Evolutionary conservation across 2,113 vertebrate species (phyloP).

Genomic region (Mungos mungo): DNA sequence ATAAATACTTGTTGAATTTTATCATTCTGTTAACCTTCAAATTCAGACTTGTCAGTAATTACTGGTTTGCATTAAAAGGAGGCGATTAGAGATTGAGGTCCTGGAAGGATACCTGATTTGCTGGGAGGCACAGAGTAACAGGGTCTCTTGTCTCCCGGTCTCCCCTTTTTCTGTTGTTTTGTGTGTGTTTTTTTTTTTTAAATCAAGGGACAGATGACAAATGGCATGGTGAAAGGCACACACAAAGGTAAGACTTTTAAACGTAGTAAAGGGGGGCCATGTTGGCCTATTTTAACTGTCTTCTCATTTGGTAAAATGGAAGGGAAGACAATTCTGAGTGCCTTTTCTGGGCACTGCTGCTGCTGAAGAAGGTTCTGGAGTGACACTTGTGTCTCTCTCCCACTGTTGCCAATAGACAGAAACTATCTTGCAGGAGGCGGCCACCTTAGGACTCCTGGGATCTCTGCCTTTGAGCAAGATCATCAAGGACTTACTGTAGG

Average conservation of each 20-base stretch:
- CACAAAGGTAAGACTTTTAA: neutral
- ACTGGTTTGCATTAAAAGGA: conserved; percentile 57
- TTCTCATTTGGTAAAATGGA: neutral
- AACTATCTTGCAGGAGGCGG: neutral
- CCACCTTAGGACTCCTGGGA: neutral
- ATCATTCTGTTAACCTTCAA: conserved; percentile 58
- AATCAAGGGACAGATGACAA: neutral
- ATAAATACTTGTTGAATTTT: conserved; percentile 66
- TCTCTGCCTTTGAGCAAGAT: neutral
- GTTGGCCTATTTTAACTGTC: neutral
- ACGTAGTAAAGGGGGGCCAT: neutral
- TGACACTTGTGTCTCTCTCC: neutral
- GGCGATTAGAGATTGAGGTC: conserved; percentile 56
- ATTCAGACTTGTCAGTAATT: conserved; percentile 74
- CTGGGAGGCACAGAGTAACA: conserved; percentile 3
- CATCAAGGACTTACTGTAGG: fast-evolving
- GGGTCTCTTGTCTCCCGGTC: neutral
- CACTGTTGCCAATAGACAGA: neutral
- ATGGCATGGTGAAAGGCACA: neutral
- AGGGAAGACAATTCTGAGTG: neutral
- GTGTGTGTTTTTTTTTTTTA: neutral
- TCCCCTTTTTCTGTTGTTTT: neutral
- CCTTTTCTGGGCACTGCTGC: neutral
- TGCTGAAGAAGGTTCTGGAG: neutral
- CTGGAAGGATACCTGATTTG: neutral